Evolutionary conservation across 2,888 invertebrate species (phyloP), one percentile per base, ranked within the genome.

Genomic region (Tachystola acroxantha): DNA sequence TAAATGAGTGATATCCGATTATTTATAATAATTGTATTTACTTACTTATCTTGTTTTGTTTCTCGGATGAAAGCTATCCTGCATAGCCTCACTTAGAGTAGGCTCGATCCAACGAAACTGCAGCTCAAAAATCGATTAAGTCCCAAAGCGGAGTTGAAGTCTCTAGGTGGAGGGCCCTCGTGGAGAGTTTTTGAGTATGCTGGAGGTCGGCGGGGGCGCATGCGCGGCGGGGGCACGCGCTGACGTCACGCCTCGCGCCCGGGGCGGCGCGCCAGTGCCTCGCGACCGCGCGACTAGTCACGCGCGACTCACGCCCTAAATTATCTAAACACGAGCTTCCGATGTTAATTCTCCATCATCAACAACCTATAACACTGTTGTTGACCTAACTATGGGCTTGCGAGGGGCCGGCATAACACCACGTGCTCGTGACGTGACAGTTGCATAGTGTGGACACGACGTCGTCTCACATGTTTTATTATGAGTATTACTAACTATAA

Each of bases 81-180:
- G 24, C 24, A 24, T 16, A 34, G 7, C 20, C 43, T 61, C 64
- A 81, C 78, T 80, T 79, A 24, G 24, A 70, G 68, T 71, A 74
- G n/a, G n/a, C 71, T 75, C 74, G 65, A 72, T 69, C 68, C 64
- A 65, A 65, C 57, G 62, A 69, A 76, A 72, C 68, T 81, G 79
- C 78, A 85, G 76, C 76, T 81, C 74, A 74, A 82, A 85, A 82
- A 86, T 86, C 85, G 85, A 86, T 86, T 81, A 75, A 74, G 68
- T 76, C 64, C 75, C 78, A 73, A 76, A 84, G 81, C 75, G 66
- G 60, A 74, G 76, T 77, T 81, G 79, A 80, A 82, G 84, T 84
- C 84, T 85, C 73, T 69, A 78, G 77, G 72, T 77, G 74, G 76
- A 85, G 84, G 71, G 80, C 69, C 63, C 80, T 84, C 75, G 63